Percentiles rank a stretch among this genome's conserved stretches.
Evolutionary conservation across 2,113 vertebrate species (phyloP).

Genomic region (Cervus canadensis): DNA sequence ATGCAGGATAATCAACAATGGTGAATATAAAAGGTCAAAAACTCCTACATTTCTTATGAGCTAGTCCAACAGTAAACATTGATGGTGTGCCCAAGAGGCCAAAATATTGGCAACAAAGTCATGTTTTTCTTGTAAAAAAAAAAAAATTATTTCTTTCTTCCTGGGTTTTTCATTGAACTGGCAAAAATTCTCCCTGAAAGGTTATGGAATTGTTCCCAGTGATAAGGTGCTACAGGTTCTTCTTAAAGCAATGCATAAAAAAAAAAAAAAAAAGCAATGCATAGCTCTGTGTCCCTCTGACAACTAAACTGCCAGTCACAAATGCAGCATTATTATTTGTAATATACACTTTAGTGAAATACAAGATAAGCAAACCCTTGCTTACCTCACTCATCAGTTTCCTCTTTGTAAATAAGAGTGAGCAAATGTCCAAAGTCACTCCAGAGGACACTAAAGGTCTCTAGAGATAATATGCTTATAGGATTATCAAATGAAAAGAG

Average conservation of each 20-base stretch:
- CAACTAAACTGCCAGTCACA: not conserved
- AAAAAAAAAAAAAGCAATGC: not conserved
- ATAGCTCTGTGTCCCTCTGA: not conserved
- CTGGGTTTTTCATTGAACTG: not conserved
- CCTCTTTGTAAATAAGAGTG: not conserved
- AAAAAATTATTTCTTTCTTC: not conserved
- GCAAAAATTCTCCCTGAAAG: not conserved
- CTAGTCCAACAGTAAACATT: not conserved
- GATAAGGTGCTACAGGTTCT: not conserved
- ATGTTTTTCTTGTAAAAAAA: not conserved
- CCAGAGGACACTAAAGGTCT: not conserved
- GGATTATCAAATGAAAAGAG: not conserved
- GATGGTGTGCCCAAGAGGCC: not conserved
- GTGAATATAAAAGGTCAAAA: not conserved
- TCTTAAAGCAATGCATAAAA: not conserved
- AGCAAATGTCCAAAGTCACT: not conserved
- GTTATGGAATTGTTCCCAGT: not conserved
- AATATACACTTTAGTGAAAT: not conserved
- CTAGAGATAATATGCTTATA: not conserved
- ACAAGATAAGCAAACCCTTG: not conserved
- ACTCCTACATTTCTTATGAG: not conserved
- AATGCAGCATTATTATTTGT: not conserved
- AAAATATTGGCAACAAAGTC: not conserved
- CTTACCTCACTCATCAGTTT: not conserved
- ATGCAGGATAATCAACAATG: not conserved